Evolutionary conservation across 2,797 vertebrate genomes (phyloP).

Genomic region (Macrochelys suwanniensis): DNA sequence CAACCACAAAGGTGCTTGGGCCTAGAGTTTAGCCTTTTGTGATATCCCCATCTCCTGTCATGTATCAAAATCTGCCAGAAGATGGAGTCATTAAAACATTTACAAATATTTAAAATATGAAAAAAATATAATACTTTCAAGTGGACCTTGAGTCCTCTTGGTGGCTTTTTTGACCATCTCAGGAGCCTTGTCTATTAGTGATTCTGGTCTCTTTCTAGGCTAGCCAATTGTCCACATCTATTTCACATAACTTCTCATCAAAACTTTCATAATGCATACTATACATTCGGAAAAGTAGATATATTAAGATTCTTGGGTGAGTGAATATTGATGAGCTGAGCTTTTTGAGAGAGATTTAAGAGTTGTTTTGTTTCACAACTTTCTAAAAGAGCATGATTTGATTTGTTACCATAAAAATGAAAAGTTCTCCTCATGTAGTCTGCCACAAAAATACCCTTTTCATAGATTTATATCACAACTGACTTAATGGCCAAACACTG

Average conservation of each 20-base stretch:
- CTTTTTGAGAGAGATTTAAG: background rate
- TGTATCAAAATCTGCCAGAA: background rate
- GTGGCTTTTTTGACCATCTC: background rate
- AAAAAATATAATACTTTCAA: background rate
- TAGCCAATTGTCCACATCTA: background rate
- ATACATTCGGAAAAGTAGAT: background rate
- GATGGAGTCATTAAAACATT: background rate
- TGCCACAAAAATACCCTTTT: background rate
- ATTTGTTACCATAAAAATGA: background rate
- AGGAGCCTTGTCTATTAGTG: background rate
- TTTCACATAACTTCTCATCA: background rate
- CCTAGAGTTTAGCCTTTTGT: background rate
- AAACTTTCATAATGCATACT: background rate
- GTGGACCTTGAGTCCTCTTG: background rate
- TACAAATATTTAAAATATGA: background rate
- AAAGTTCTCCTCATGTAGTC: background rate
- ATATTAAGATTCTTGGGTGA: background rate
- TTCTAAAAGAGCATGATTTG: background rate
- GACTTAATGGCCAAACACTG: background rate
- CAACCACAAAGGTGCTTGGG: background rate
- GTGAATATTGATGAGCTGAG: background rate
- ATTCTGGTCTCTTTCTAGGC: background rate
- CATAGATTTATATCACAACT: background rate
- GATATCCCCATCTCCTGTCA: background rate
- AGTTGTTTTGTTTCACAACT: background rate